Evolutionary conservation across 2,113 vertebrate species (phyloP).

Genomic region (Lepisosteus oculatus): DNA sequence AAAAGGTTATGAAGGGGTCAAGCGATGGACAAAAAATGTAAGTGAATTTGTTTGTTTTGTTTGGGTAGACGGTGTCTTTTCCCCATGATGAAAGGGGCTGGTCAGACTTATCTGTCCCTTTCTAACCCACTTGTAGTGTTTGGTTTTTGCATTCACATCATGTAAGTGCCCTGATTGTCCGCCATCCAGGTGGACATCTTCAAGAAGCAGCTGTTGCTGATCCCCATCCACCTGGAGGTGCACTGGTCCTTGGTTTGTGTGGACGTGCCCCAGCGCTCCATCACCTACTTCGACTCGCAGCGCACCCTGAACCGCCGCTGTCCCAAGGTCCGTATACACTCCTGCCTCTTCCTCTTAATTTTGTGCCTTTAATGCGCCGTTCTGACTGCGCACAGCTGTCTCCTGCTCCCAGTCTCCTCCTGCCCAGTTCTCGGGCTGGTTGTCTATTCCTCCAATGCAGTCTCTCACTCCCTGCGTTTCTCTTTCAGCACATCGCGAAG

Average conservation of each 20-base stretch:
- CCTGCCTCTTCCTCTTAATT: neutral
- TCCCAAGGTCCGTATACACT: slow-evolving; percentile 71
- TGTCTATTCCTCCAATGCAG: neutral
- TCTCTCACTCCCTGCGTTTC: neutral
- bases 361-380: neutral
- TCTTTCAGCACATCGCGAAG: slow-evolving; percentile 81
- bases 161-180: neutral
- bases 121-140: too few species aligned
- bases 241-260: slow-evolving; percentile 91
- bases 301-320: slow-evolving; percentile 87
- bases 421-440: slow-evolving; percentile 4
- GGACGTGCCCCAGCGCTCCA: slow-evolving; percentile 73
- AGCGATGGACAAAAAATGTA: slow-evolving; percentile 93
- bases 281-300: slow-evolving; percentile 90
- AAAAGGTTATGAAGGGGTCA: slow-evolving; percentile 89
- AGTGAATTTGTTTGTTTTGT: slow-evolving; percentile 36
- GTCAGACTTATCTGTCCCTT: too few species aligned
- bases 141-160: too few species aligned
- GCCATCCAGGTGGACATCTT: slow-evolving; percentile 83
- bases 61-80: too few species aligned
- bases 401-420: neutral
- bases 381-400: neutral
- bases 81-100: neutral
- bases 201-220: slow-evolving; percentile 83
- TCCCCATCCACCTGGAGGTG: slow-evolving; percentile 90